Conservation (phyloP, 2,888 invertebrate genomes). For the Argyresthia albistria region DNA sequence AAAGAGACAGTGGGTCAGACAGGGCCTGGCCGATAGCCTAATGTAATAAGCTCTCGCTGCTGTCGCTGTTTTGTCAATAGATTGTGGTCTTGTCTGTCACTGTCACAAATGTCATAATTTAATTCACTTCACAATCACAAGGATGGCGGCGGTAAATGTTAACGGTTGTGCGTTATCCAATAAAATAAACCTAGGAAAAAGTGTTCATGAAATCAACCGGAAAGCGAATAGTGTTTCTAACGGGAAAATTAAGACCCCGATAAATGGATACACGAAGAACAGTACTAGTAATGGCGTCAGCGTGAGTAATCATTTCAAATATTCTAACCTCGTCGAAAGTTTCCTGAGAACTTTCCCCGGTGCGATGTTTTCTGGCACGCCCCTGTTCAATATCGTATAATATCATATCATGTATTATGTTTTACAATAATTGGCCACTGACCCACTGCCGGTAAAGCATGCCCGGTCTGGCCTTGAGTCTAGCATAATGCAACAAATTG, state of each 20-base stretch:
- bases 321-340: slow-evolving; percentile 19
- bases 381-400: neutral
- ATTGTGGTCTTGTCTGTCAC: too few species aligned
- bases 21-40: too few species aligned
- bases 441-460: neutral
- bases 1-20: too few species aligned
- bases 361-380: neutral
- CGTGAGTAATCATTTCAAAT: slow-evolving; percentile 35
- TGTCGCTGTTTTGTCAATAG: too few species aligned
- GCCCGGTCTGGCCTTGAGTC: neutral
- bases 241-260: slow-evolving; percentile 8
- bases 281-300: slow-evolving; percentile 29
- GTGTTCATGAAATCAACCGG: slow-evolving; percentile 31
- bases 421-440: neutral
- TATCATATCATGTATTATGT: neutral
- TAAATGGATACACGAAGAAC: slow-evolving; percentile 40
- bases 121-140: slow-evolving; percentile 15
- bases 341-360: slow-evolving; percentile 5
- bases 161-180: slow-evolving; percentile 23
- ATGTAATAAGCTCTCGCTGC: too few species aligned
- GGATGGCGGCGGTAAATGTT: slow-evolving; percentile 38
- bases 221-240: too few species aligned
- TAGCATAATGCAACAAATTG: neutral
- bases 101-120: neutral
- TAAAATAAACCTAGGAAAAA: slow-evolving; percentile 18